A percentile compares a stretch with the other conserved stretches of the same genome.
phyloP scores from a whole-genome alignment of 2,888 invertebrate genomes.

The Orthosia cruda region DNA sequence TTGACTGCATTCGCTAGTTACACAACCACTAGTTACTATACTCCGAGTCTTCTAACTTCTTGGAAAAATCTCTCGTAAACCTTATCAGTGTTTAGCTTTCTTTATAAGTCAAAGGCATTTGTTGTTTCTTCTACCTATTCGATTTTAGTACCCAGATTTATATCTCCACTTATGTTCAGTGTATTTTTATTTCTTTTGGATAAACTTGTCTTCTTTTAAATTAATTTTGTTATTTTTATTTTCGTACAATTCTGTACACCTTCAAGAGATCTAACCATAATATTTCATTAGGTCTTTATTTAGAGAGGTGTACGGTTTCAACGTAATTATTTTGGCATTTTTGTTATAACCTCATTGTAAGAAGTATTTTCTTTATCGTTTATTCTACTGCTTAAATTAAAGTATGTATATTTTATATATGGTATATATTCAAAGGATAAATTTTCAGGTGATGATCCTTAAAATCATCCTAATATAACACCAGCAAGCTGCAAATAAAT shows the following conservation, averaged over 20 bases:
- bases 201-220: slow-evolving; percentile 4
- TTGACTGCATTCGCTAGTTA: slow-evolving; percentile 70
- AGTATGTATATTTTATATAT: too few species aligned
- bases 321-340: slow-evolving; percentile 2
- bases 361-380: slow-evolving; percentile 14
- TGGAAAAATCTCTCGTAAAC: slow-evolving; percentile 50
- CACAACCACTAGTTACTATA: slow-evolving; percentile 60
- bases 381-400: not conserved
- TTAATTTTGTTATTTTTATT: slow-evolving; percentile 6
- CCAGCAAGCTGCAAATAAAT: not conserved
- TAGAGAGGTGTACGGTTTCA: not conserved
- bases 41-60: slow-evolving; percentile 30
- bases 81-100: slow-evolving; percentile 48
- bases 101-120: slow-evolving; percentile 36
- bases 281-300: slow-evolving; percentile 4
- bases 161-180: slow-evolving; percentile 24
- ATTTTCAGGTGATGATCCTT: not conserved
- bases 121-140: slow-evolving; percentile 31
- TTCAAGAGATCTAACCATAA: not conserved
- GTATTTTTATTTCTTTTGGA: slow-evolving; percentile 22
- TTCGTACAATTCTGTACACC: not conserved
- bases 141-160: slow-evolving; percentile 35
- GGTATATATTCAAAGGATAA: not conserved
- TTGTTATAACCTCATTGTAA: slow-evolving; percentile 10
- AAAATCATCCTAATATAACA: not conserved